Evolutionary conservation across 2,113 vertebrate genomes (phyloP), one percentile per base, ranked within the genome.

Genomic region (Myiagra hebetior): DNA sequence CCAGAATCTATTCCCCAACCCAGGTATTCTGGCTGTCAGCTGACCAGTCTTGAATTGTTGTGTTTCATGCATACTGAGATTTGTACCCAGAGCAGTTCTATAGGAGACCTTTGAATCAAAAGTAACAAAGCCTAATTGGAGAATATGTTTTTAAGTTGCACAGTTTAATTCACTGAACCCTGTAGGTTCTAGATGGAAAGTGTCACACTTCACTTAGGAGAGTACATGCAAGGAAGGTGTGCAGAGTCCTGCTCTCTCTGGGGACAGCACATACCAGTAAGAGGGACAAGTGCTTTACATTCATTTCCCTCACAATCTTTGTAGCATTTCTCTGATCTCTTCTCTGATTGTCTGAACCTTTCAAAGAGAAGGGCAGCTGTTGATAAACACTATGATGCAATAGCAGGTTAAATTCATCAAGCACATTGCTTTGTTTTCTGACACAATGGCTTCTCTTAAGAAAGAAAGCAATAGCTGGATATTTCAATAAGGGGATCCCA

Each of bases 21-120:
- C 98, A 98, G 97, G 97, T 98, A 98, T 97, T 98, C 98, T 96
- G 94, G 96, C 96, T 97, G 96, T 96, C 95, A 97, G 90, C 55
- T 97, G 94, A 97, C 89, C 88, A 96, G 75, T 91, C 77, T 97
- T 97, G 91, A 95, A 94, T 96, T 98, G 87, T 97, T 92, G 57
- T 97, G 72, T 97, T 96, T 96, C 80, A 67, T 95, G 96, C 81
- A 41, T 96, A 81, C 69, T 76, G 73, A 92, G 53, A 53, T 92
- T 94, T 91, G 73, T 95, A 93, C 70, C 74, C 86, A 63, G 15
- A 60, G 56, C 35, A 83, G 22, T 68, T 76, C 37, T 69, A 11
- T n/a, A 42, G 59, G 44, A 78, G 60, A 7, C 6, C 1, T 56
- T 73, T 73, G 76, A 83, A 83, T 78, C 55, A 21, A 27, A 85